Evolutionary conservation across 1,140 invertebrate species (phyloP), one percentile per base, ranked within the genome.

Genomic region (Nasonia giraulti): DNA sequence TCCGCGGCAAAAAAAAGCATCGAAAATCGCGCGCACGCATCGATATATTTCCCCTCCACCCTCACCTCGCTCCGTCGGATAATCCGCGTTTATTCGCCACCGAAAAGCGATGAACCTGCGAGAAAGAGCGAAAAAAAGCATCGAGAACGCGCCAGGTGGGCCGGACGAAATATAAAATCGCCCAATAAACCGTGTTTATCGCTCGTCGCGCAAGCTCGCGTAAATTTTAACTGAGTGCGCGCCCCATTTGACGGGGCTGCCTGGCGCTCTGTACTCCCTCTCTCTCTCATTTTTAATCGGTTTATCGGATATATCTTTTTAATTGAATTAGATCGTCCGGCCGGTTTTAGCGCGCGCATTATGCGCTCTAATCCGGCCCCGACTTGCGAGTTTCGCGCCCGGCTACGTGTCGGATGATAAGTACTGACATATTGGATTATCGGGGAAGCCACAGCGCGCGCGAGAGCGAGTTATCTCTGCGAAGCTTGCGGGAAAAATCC

Each of bases 371-470:
- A 75, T 75, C 73, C 20, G 17, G 17, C 17, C 8, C 27, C 5
- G 33, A 75, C 31, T 75, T 44, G 33, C 17, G 31, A 44, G 73
- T 75, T 75, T 44, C 44, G 20, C 37, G 31, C 33, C 27, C 8
- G 37, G 33, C 33, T 20, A 62, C 55, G 55, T 62, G 55, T 62
- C 7, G 20, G 33, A 33, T 75, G 73, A 75, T 75, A 75, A 75
- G 73, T 37, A 75, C 33, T 75, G 73, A 40, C 37, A 44, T 37
- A 44, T 75, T 75, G 73, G 37, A 75, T 75, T 75, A 71, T 33
- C 23, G 68, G 11, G 40, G 40, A 44, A 12, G 68, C 68, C 68
- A 33, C 68, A 10, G 14, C 66, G 20, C 10, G 47, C 4, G 14
- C 12, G 55, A 62, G 55, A 62, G 55, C 17, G 55, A n/a, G 55